Base-by-base conservation (phyloP, 2,888 invertebrate genomes). In the Troides aeacus region DNA sequence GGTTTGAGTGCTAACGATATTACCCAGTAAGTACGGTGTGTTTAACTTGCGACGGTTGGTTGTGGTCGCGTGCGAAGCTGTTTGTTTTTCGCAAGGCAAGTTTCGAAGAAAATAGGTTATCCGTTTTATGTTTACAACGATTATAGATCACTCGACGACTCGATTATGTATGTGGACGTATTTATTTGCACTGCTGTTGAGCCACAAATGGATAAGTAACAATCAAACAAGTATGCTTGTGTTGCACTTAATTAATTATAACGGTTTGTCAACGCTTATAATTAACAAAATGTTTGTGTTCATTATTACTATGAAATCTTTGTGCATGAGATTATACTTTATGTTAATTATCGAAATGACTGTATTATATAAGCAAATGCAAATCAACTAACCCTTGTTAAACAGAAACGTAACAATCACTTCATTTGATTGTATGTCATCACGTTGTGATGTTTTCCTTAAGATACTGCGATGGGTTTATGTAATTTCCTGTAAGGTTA, bases 11-110 rank as follows among this genome's bases (percentile, higher is more conserved):
- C 1, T 17, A 24, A 4, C 24, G 46, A n/a, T 12, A 15, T 12
- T 56, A 24, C 17, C 12, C n/a, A 42, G 70, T 70, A 64, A 70
- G 70, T 70, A 70, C 61, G 66, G 66, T 66, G 70, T 50, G 50
- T 50, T 59, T 24, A 30, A 7, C 6, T 56, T 21, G 21, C 21
- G 21, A 21, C 21, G 21, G 21, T 21, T n/a, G 18, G 36, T 24
- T 15, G 15, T 60, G 18, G 50, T 53, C 58, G 66, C 58, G 58
- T 36, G 39, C 58, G n/a, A 15, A 39, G 39, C 61, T 23, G 2
- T 17, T 21, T 50, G 7, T 18, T 36, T 66, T 17, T n/a, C 23
- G 36, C 15, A 5, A 59, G 46, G 21, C 24, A 10, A 10, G 39
- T 50, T 24, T 24, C 36, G 18, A 30, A 8, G 17, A 60, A 65